Evolutionary conservation across 2,113 vertebrate species (phyloP).

Genomic region (Hepsetus odoe): DNA sequence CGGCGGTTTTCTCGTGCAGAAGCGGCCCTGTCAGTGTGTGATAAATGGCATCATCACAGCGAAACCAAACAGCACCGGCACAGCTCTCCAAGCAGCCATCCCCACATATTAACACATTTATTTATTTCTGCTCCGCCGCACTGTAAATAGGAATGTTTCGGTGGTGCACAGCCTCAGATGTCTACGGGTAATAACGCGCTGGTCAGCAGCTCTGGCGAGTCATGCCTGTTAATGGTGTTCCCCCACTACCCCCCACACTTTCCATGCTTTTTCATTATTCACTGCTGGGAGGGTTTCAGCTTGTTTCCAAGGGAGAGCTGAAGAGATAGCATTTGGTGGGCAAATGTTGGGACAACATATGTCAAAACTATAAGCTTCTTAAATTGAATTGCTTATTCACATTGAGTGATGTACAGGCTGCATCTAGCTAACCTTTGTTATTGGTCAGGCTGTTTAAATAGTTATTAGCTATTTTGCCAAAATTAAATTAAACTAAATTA

Average conservation of each 20-base stretch:
- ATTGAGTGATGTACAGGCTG: too few species aligned
- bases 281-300: constrained; percentile 14
- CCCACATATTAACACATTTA: constrained; percentile 60
- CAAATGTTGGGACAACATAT: background rate
- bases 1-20: constrained; percentile 40
- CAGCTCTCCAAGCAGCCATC: constrained; percentile 48
- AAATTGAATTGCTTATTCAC: too few species aligned
- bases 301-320: constrained; percentile 9
- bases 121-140: constrained; percentile 57
- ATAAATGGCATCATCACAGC: constrained; percentile 64
- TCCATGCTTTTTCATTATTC: constrained; percentile 37
- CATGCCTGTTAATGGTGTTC: constrained; percentile 31
- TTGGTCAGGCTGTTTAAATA: too few species aligned
- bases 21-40: constrained; percentile 57
- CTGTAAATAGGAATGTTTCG: constrained; percentile 59
- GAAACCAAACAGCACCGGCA: constrained; percentile 56
- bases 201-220: constrained; percentile 48
- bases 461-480: too few species aligned
- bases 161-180: constrained; percentile 44
- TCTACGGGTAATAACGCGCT: constrained; percentile 49
- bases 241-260: background rate
- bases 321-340: background rate
- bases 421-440: too few species aligned
- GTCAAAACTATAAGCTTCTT: background rate
- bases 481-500: too few species aligned